Base-by-base conservation (phyloP, 1,140 invertebrate genomes). In the Luehdorfia chinensis region DNA sequence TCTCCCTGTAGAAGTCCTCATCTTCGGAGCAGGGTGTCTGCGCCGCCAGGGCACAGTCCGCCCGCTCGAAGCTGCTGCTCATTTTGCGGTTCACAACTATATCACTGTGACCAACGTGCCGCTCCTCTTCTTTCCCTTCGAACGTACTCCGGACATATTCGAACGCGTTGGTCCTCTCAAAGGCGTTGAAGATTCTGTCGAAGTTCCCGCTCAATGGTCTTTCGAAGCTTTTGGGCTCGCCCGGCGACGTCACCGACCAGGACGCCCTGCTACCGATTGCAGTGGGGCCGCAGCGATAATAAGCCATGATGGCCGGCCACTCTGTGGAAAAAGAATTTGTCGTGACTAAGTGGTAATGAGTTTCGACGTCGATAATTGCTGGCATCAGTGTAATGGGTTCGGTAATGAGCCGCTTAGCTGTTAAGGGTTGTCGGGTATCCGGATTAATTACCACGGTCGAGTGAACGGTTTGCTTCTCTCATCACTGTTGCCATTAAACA, bases 1-100 rank as follows among this genome's bases (percentile, higher is more conserved):
- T 89, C 75, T 93, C 93, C 60, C 93, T 90, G 73, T 93, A 94
- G 51, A 92, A 92, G 61, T 93, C 92, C 43, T 90, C 93, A 50
- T 94, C 92, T 55, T 93, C 90, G 0, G 89, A 87, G 43, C 89
- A 90, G 2, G 88, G 88, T 1, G 89, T 87, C 36, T 90, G 88
- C 18, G 83, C 84, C 2, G 87, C 87, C 64, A 88, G 63, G 21
- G 83, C 81, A 44, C 90, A 87, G 53, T 91, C 90, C 15, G 88
- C 89, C 12, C 87, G 68, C 49, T 90, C 87, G 66, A 87, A 90
- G 15, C 85, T 88, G 51, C 87, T 88, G 50, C 80, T 79, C 68
- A 84, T 70, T 54, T 76, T 86, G 27, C 83, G 71, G 31, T 87
- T 87, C 12, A 87, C 84, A 11, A 88, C 66, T 18, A 87, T 55